Conservation (phyloP, 2,113 vertebrate genomes). For the Pseudorasbora parva region DNA sequence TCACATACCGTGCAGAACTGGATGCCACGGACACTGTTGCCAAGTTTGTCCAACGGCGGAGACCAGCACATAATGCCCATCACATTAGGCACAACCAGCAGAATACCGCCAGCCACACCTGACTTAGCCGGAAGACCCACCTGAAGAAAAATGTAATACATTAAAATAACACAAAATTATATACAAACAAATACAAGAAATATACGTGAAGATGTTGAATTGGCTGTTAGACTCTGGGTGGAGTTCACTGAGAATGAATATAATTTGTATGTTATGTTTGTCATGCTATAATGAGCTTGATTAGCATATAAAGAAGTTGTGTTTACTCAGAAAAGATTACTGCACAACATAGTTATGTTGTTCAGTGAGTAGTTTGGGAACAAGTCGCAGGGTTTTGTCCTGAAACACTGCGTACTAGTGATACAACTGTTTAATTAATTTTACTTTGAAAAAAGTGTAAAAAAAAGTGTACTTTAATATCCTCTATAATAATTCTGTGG, state of each 20-base stretch:
- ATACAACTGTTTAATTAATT: background rate
- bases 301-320: background rate
- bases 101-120: slow-evolving; percentile 94
- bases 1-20: slow-evolving; percentile 93
- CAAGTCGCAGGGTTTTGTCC: background rate
- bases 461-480: background rate
- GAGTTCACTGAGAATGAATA: background rate
- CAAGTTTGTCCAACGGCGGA: slow-evolving; percentile 95
- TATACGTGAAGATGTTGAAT: background rate
- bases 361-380: background rate
- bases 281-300: background rate
- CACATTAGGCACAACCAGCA: slow-evolving; percentile 97
- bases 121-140: slow-evolving; percentile 98
- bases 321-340: background rate
- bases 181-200: background rate
- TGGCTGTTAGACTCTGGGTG: background rate
- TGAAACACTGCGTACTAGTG: background rate
- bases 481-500: background rate
- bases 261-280: background rate
- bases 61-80: slow-evolving; percentile 99
- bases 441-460: background rate
- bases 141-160: slow-evolving; percentile 65
- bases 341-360: background rate
- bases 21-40: slow-evolving; percentile 97
- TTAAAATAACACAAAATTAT: background rate